phyloP scores from a whole-genome alignment of 2,888 invertebrate species.

The Melieria omissa region DNA sequence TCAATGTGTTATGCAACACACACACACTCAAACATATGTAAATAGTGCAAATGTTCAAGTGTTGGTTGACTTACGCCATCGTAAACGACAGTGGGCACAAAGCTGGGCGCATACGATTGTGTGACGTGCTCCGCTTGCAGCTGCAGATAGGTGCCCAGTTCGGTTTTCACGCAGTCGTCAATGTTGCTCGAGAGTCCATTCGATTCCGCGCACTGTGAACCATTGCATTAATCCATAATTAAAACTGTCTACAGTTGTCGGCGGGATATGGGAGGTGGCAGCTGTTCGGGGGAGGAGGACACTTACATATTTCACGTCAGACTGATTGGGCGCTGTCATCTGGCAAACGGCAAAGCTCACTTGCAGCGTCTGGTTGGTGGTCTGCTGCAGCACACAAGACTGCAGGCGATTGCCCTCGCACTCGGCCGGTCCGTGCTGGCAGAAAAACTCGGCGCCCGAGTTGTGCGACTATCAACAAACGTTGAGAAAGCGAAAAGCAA shows the following conservation, averaged over 20 bases:
- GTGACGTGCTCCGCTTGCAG: constrained; percentile 68
- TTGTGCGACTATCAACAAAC: constrained; percentile 51
- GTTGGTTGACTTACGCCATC: constrained; percentile 65
- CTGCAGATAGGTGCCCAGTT: constrained; percentile 67
- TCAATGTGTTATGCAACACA: neutral
- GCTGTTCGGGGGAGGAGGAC: too few species aligned
- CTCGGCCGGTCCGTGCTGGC: constrained; percentile 74
- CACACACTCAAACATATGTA: neutral
- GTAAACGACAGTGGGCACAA: constrained; percentile 70
- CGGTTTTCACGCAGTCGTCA: constrained; percentile 64
- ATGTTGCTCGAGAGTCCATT: constrained; percentile 64
- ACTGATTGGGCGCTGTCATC: constrained; percentile 67
- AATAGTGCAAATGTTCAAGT: neutral
- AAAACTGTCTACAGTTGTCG: neutral
- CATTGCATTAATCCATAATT: neutral
- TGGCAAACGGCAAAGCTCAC: constrained; percentile 70
- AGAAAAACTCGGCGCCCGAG: constrained; percentile 68
- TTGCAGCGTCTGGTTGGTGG: constrained; percentile 64
- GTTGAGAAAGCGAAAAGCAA: neutral
- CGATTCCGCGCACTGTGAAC: constrained; percentile 64
- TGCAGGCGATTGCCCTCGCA: constrained; percentile 74
- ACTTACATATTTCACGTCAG: constrained; percentile 59
- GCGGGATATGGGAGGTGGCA: neutral
- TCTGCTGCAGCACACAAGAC: constrained; percentile 70
- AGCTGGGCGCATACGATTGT: constrained; percentile 61